Evolutionary conservation across 1,140 invertebrate species (phyloP).

Genomic region (Lepidurus packardi): DNA sequence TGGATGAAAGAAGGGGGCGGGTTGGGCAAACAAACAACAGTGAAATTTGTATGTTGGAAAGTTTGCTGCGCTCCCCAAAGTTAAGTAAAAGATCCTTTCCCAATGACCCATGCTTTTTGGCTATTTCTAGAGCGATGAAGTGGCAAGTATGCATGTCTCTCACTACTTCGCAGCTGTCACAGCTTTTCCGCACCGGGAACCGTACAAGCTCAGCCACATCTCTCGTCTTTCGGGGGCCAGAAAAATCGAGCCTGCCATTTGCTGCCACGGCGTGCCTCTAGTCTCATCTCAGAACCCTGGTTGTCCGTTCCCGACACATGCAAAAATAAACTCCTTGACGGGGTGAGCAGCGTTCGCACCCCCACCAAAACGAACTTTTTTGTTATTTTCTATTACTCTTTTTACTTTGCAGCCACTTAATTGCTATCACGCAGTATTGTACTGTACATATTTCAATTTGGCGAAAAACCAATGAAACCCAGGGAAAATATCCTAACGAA

Average conservation of each 20-base stretch:
- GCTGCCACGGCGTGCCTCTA: not conserved
- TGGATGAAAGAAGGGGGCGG: not conserved
- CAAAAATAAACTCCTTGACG: conserved; percentile 22
- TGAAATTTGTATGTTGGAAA: not conserved
- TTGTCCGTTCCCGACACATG: not conserved
- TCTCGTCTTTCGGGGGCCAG: not conserved
- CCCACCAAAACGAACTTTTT: too few relatives aligned
- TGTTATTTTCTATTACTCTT: too few relatives aligned
- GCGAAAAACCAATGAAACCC: too few relatives aligned
- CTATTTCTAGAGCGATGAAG: conserved; percentile 21
- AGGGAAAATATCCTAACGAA: not conserved
- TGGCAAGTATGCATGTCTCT: conserved; percentile 15
- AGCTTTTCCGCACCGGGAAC: conserved; percentile 12
- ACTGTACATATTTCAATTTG: too few relatives aligned
- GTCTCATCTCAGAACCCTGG: not conserved
- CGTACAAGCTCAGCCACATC: not conserved
- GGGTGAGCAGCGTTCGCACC: not conserved
- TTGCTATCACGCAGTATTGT: too few relatives aligned
- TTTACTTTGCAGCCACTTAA: too few relatives aligned
- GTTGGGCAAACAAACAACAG: not conserved
- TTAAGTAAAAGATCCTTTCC: conserved; percentile 11
- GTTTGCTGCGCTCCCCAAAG: not conserved
- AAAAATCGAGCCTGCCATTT: not conserved
- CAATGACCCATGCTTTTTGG: conserved; percentile 16
- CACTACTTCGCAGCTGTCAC: conserved; percentile 1